Conservation (phyloP, 2,113 vertebrate species). For the Athene cunicularia region DNA sequence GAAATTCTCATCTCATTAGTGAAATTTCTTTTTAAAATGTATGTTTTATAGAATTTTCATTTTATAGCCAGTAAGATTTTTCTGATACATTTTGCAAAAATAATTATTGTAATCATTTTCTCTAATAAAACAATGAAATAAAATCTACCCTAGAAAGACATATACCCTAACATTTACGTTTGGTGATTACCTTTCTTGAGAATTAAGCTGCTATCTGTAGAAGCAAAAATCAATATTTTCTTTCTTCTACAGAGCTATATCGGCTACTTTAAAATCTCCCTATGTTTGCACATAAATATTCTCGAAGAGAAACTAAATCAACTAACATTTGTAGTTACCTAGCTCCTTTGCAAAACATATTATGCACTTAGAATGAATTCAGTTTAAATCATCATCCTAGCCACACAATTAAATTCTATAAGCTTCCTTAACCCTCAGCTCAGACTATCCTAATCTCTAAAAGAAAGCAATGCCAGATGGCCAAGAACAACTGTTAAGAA, state of each 20-base stretch:
- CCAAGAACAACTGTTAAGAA: constrained; percentile 80
- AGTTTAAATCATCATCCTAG: constrained; percentile 52
- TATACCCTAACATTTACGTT: background rate
- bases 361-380: constrained; percentile 49
- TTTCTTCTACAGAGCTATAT: background rate
- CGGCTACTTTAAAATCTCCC: background rate
- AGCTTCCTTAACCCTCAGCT: constrained; percentile 74
- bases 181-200: background rate
- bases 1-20: background rate
- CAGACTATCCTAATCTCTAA: constrained; percentile 79
- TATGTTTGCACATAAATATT: background rate
- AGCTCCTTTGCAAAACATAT: constrained; percentile 20
- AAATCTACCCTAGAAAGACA: background rate
- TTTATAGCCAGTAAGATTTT: background rate
- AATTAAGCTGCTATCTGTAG: background rate
- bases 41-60: background rate
- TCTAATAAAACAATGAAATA: background rate
- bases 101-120: background rate
- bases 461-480: constrained; percentile 84
- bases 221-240: background rate
- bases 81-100: background rate
- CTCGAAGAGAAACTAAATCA: background rate
- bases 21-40: background rate
- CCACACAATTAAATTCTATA: constrained; percentile 69
- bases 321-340: background rate